These are phyloP conservation scores for Ichneumoninae sp. DNA, from an alignment of 2,888 invertebrate species.

Conservation along the genomic window DNA sequence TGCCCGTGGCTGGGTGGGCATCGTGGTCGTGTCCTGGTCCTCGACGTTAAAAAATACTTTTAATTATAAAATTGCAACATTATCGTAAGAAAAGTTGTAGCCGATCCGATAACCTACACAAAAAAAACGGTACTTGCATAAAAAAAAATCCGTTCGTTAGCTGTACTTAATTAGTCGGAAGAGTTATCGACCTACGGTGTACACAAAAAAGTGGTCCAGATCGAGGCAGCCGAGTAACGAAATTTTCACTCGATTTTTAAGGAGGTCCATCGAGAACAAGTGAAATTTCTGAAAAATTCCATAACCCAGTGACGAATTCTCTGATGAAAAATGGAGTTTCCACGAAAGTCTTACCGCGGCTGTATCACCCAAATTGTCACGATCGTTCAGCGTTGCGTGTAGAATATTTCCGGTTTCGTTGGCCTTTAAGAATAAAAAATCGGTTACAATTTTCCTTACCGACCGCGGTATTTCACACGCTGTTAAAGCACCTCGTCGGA, in stretches of 20 bases:
- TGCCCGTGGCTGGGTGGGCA: too few relatives aligned
- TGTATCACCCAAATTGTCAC: not conserved
- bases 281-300: conserved; percentile 6
- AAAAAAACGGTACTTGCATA: not conserved
- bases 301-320: not conserved
- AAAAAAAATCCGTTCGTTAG: not conserved
- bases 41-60: not conserved
- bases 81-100: not conserved
- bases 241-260: not conserved
- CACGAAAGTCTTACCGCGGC: not conserved
- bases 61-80: conserved; percentile 4
- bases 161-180: not conserved
- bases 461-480: not conserved
- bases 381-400: conserved; percentile 26
- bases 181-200: conserved; percentile 4
- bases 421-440: conserved; percentile 3
- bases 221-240: not conserved
- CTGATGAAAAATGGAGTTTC: not conserved
- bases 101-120: not conserved
- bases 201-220: conserved; percentile 1
- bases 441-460: not conserved
- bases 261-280: not conserved
- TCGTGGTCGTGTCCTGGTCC: too few relatives aligned
- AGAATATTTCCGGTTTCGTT: conserved; percentile 38
- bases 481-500: conserved; percentile 23